Conservation (phyloP, 1,140 invertebrate species). For the Lineus longissimus region DNA sequence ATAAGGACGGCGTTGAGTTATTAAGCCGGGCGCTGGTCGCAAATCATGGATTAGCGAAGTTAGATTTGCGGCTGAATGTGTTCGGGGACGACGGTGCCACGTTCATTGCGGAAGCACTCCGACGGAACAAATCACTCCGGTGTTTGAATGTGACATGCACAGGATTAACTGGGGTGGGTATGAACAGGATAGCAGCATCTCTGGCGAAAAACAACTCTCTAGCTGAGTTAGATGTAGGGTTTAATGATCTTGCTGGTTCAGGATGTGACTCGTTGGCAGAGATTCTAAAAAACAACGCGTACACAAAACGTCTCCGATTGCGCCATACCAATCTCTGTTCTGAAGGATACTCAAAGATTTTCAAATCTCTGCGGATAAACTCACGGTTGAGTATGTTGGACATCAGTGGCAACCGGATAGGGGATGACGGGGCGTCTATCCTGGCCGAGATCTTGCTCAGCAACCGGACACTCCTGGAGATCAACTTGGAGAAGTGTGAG, state of each 20-base stretch:
- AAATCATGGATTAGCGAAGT: slow-evolving; percentile 11
- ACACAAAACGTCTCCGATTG: no score
- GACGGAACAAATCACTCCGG: slow-evolving; percentile 32
- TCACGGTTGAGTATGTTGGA: slow-evolving; percentile 35
- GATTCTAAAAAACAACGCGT: neutral
- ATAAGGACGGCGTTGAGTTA: neutral
- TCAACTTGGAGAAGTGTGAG: slow-evolving; percentile 48
- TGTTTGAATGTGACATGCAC: slow-evolving; percentile 44
- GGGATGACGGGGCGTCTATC: slow-evolving; percentile 32
- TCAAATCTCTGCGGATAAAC: slow-evolving; percentile 30
- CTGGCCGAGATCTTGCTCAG: slow-evolving; percentile 38
- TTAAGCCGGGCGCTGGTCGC: slow-evolving; percentile 3
- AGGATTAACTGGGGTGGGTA: slow-evolving; percentile 7
- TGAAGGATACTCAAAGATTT: no score
- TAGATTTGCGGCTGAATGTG: slow-evolving; percentile 44
- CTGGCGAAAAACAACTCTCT: slow-evolving; percentile 10
- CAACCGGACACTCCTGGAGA: slow-evolving; percentile 36
- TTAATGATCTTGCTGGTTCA: slow-evolving; percentile 10
- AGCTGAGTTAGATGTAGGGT: slow-evolving; percentile 15
- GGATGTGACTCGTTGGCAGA: slow-evolving; percentile 13
- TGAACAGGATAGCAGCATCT: slow-evolving; percentile 2
- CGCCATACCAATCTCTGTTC: no score
- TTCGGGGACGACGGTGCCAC: slow-evolving; percentile 37
- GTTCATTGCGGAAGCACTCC: slow-evolving; percentile 29
- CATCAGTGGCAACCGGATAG: slow-evolving; percentile 42